phyloP scores from a whole-genome alignment of 2,113 vertebrate genomes.

The Lasiurus borealis region DNA sequence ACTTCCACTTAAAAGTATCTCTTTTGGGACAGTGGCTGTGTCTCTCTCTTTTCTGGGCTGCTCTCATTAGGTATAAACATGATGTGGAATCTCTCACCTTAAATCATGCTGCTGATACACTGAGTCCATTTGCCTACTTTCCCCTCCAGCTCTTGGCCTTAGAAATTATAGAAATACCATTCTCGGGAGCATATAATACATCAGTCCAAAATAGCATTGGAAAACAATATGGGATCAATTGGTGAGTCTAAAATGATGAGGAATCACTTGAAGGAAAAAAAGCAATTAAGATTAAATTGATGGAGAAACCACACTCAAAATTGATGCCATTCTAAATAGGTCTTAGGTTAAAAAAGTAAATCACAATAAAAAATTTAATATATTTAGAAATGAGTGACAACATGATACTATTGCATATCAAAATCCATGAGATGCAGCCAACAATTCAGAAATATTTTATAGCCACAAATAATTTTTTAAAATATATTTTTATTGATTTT shows the following conservation, averaged over 20 bases:
- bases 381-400: background rate
- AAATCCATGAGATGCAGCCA: background rate
- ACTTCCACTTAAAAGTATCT: background rate
- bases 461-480: background rate
- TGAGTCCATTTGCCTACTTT: background rate
- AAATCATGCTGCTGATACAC: background rate
- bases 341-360: background rate
- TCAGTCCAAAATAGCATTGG: background rate
- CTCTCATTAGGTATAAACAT: background rate
- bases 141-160: background rate
- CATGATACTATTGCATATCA: background rate
- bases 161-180: background rate
- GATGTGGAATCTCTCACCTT: background rate
- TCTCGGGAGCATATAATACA: too few species aligned
- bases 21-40: background rate
- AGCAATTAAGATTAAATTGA: background rate
- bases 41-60: background rate
- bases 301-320: background rate
- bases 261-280: slow-evolving; percentile 11
- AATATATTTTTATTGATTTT: too few species aligned
- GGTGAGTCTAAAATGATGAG: background rate
- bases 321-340: background rate
- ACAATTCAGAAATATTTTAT: background rate
- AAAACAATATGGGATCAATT: background rate
- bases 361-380: slow-evolving; percentile 26